These are phyloP conservation scores for Gambusia affinis DNA, from an alignment of 2,113 vertebrate genomes.

Conservation along the genomic window DNA sequence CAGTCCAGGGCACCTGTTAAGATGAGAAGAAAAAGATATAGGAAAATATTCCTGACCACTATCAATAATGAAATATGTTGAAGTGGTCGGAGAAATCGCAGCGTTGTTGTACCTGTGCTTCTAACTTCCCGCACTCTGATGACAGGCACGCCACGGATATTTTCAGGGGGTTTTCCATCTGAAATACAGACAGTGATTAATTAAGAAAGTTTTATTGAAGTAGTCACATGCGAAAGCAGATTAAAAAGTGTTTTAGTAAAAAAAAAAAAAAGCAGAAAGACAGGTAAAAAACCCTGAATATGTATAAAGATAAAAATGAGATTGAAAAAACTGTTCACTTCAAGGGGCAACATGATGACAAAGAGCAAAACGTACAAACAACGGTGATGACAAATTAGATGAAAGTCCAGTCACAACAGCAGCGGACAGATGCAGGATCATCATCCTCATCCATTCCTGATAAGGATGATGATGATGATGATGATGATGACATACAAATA, in stretches of 20 bases:
- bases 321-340: neutral
- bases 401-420: neutral
- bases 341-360: neutral
- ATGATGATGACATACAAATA: no score
- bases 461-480: no score
- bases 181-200: slow-evolving; percentile 46
- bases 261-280: neutral
- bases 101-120: slow-evolving; percentile 55
- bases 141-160: slow-evolving; percentile 53
- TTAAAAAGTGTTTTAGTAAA: neutral
- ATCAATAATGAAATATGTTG: neutral
- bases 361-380: neutral
- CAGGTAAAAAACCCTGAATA: neutral
- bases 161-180: slow-evolving; percentile 72
- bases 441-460: no score
- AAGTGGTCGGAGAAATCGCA: neutral
- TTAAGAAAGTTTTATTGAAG: slow-evolving; percentile 3
- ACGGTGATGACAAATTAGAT: neutral
- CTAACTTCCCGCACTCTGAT: slow-evolving; percentile 52
- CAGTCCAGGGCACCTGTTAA: slow-evolving; percentile 72
- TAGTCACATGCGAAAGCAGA: neutral
- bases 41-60: neutral
- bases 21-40: neutral
- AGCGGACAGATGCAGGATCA: neutral
- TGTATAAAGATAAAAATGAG: no score